Conservation (phyloP, 2,888 invertebrate species). For the Tipula vernalis region DNA sequence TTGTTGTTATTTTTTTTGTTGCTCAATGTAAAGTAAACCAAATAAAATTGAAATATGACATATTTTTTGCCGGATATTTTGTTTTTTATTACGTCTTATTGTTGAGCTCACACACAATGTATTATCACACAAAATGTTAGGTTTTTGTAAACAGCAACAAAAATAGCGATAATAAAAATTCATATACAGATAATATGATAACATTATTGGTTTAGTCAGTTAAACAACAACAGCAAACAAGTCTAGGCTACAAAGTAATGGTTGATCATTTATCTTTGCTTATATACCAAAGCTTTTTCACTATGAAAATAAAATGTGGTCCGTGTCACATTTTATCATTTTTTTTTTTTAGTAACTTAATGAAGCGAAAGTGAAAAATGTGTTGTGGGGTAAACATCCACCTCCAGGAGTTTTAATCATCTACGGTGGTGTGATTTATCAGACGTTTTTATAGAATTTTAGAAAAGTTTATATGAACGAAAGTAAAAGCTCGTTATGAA, state of each 20-base stretch:
- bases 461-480: too few relatives aligned
- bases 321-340: neutral
- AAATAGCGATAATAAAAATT: neutral
- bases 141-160: neutral
- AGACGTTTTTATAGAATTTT: neutral
- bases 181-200: neutral
- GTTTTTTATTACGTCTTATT: neutral
- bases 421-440: neutral
- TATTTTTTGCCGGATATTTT: neutral
- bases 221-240: neutral
- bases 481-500: too few relatives aligned
- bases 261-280: neutral
- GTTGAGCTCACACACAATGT: neutral
- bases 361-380: neutral
- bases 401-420: neutral
- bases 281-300: neutral
- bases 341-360: neutral
- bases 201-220: neutral
- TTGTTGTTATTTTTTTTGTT: neutral
- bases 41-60: neutral
- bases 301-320: neutral
- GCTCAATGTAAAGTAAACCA: neutral
- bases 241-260: neutral
- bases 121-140: neutral
- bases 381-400: neutral